Base-by-base conservation (phyloP, 1,140 invertebrate genomes). In the Yoshiicerus persimilis region DNA sequence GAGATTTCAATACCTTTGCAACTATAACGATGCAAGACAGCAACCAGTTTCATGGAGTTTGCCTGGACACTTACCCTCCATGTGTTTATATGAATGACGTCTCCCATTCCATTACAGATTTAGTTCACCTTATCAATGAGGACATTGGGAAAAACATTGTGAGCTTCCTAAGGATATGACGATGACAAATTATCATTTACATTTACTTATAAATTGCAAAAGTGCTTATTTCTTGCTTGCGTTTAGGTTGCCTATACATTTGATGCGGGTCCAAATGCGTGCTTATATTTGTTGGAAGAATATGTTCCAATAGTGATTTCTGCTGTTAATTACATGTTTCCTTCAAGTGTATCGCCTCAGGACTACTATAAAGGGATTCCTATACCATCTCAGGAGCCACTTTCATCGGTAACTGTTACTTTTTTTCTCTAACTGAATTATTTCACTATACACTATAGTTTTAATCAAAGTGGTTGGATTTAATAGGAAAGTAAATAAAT, bases 261-360 rank as follows among this genome's bases (percentile, higher is more conserved):
- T 94, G 98, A 99, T 95, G 98, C 98, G 88, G 98, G 98, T 13
- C 97, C 98, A 86, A 99, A 99, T 94, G 97, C 97, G 6, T 99
- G 97, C 92, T 92, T 99, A 0, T 99, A 97, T 93, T 92, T 98
- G 25, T 92, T 97, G 87, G 95, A 97, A 91, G 93, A 96, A 90
- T 93, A 96, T 93, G 95, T 98, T 1, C 92, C 95, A 4, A 93
- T 94, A 91, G 92, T 98, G 34, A 41, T 96, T 4, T 92, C 94
- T 66, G 90, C 96, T 41, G 92, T 98, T 6, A 94, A 96, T 91
- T 91, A 96, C 91, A 94, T 95, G 30, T 98, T 97, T 91, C 97
- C 97, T 66, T 93, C 95, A 85, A 20, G 39, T 34, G 92, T 93
- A 88, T 90, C 91, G 77, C 91, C 87, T 75, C 90, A 92, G 6